These are phyloP conservation scores for Xestia rhomboidea DNA, from an alignment of 2,888 invertebrate genomes.

Conservation along the genomic window DNA sequence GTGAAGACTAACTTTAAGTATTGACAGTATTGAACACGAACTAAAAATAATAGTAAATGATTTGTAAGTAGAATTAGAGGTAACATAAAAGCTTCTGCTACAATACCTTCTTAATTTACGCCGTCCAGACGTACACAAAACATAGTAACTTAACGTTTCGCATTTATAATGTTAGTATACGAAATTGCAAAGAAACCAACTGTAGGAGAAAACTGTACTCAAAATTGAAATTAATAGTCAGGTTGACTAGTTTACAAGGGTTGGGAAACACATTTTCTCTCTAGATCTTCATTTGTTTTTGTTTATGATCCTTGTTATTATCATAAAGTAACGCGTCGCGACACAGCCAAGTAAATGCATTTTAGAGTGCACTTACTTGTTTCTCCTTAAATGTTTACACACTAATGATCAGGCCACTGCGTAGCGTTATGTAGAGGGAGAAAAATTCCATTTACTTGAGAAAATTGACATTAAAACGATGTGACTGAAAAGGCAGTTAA, in stretches of 20 bases:
- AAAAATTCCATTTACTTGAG: slow-evolving; percentile 3
- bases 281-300: slow-evolving; percentile 13
- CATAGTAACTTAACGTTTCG: no score
- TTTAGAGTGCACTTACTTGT: slow-evolving; percentile 59
- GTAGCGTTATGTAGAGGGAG: background rate
- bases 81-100: background rate
- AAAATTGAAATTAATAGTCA: background rate
- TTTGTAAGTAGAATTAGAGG: background rate
- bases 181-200: background rate
- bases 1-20: slow-evolving; percentile 5
- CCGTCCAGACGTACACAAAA: background rate
- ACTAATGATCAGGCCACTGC: slow-evolving; percentile 23
- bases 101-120: background rate
- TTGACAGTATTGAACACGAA: slow-evolving; percentile 7
- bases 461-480: slow-evolving; percentile 10
- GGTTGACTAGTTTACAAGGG: no score
- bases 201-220: background rate
- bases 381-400: slow-evolving; percentile 35
- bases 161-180: no score
- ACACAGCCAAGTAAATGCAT: slow-evolving; percentile 34
- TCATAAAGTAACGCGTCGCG: background rate
- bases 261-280: background rate
- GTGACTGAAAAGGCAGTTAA: background rate
- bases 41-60: slow-evolving; percentile 15
- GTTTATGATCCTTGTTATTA: slow-evolving; percentile 8